These are phyloP conservation scores for Myopa tessellatipennis DNA, from an alignment of 2,888 invertebrate genomes.

Conservation along the genomic window DNA sequence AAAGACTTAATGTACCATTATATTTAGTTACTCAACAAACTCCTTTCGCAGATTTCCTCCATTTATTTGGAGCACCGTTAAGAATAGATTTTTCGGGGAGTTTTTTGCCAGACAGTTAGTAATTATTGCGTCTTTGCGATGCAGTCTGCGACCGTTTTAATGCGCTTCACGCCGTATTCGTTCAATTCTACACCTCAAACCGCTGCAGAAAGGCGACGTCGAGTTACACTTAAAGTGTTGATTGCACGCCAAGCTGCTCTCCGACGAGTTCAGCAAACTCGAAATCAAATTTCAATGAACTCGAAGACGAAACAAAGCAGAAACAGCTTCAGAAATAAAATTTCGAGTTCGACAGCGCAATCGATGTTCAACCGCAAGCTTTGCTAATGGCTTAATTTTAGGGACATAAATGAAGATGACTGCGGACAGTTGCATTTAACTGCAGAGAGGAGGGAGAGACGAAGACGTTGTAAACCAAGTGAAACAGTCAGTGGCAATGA, in stretches of 20 bases:
- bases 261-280: slow-evolving; percentile 27
- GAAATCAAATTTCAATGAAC: slow-evolving; percentile 34
- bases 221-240: slow-evolving; percentile 7
- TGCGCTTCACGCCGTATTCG: neutral
- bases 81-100: no score
- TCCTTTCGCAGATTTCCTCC: no score
- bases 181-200: neutral
- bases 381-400: slow-evolving; percentile 5
- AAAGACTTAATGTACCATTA: no score
- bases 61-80: no score
- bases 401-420: neutral
- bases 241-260: slow-evolving; percentile 17
- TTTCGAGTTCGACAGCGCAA: slow-evolving; percentile 5
- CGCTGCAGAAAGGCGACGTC: neutral
- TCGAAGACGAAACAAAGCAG: slow-evolving; percentile 5
- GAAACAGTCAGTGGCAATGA: neutral
- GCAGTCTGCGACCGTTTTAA: neutral
- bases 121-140: no score
- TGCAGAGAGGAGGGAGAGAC: neutral
- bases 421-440: neutral
- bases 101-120: no score
- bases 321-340: neutral
- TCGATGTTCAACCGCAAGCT: neutral
- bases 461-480: neutral
- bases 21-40: no score